phyloP scores from a whole-genome alignment of 2,888 invertebrate species.

The Cheilosia soror region DNA sequence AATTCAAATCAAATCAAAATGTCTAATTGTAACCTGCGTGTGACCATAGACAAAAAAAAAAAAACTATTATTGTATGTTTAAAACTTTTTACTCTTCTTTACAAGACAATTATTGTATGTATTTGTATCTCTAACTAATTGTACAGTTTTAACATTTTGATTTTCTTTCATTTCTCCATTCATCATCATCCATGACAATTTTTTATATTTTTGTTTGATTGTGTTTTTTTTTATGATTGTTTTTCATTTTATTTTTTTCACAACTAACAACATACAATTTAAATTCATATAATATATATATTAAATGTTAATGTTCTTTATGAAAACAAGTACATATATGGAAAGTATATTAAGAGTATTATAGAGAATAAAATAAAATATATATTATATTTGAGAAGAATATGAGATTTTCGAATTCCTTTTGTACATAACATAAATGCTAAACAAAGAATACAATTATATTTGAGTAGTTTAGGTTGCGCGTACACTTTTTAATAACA shows the following conservation, averaged over 20 bases:
- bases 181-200: conserved; percentile 2
- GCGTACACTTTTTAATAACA: conserved; percentile 1
- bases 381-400: conserved; percentile 16
- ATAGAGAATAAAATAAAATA: conserved; percentile 35
- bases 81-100: conserved; percentile 4
- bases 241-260: conserved; percentile 25
- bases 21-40: conserved; percentile 4
- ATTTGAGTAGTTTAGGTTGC: conserved; percentile 30
- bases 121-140: conserved; percentile 37
- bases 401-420: conserved; percentile 40
- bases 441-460: conserved; percentile 7
- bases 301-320: conserved; percentile 67
- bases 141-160: conserved; percentile 19
- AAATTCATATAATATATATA: conserved; percentile 40
- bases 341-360: conserved; percentile 46
- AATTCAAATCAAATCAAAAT: conserved; percentile 12
- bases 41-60: conserved; percentile 29
- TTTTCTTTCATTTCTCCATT: not conserved
- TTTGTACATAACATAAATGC: conserved; percentile 50
- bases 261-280: conserved; percentile 33
- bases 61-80: conserved; percentile 28
- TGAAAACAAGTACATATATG: conserved; percentile 31
- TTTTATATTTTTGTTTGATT: conserved; percentile 9
- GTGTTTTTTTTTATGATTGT: conserved; percentile 21
- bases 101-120: conserved; percentile 19